Conservation (phyloP, 1,140 invertebrate genomes). For the Monomorium pharaonis region DNA sequence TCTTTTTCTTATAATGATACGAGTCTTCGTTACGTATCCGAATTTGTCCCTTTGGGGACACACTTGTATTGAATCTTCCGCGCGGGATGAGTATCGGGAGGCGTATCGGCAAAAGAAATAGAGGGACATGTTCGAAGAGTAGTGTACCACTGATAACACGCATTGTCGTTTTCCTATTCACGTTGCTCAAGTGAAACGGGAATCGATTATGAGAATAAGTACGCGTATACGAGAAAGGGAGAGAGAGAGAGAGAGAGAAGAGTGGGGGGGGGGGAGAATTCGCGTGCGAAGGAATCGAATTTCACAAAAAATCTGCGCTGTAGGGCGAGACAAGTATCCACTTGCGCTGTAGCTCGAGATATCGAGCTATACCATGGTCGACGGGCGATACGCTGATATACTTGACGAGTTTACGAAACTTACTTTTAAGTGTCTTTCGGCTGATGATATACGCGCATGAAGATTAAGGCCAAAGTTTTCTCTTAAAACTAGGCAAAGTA, state of each 20-base stretch:
- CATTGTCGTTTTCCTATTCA: slow-evolving; percentile 39
- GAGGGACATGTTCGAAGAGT: background rate
- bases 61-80: background rate
- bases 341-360: background rate
- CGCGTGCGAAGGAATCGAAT: background rate
- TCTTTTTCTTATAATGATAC: background rate
- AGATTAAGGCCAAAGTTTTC: slow-evolving; percentile 48
- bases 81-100: background rate
- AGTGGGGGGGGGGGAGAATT: background rate
- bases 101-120: slow-evolving; percentile 30
- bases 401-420: slow-evolving; percentile 47
- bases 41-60: background rate
- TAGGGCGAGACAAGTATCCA: background rate
- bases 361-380: background rate
- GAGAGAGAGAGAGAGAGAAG: background rate
- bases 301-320: slow-evolving; percentile 8
- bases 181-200: slow-evolving; percentile 14
- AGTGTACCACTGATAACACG: slow-evolving; percentile 1
- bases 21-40: background rate
- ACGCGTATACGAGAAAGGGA: background rate
- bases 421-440: slow-evolving; percentile 55
- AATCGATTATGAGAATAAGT: slow-evolving; percentile 44
- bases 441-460: slow-evolving; percentile 48
- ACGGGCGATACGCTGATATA: slow-evolving; percentile 38
- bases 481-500: slow-evolving; percentile 38